Evolutionary conservation across 2,888 invertebrate genomes (phyloP), one percentile per base, ranked within the genome.

Genomic region (Cephus sareptanus): DNA sequence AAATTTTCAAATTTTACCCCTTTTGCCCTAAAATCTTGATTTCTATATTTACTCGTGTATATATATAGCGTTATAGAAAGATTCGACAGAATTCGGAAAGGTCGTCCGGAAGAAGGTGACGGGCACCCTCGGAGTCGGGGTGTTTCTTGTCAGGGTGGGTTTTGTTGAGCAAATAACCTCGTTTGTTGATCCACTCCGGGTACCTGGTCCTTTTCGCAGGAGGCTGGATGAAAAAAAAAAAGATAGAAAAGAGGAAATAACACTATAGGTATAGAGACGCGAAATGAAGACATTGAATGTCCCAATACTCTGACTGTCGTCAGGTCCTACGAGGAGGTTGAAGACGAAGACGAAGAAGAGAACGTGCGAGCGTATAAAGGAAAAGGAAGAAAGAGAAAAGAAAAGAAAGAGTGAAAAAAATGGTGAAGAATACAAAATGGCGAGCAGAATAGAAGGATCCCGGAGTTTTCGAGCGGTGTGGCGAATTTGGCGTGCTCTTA

Each of bases 101-200:
- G 23, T 56, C 40, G 23, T 56, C 23, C 40, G 40, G 40, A 56
- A 40, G 40, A 40, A 56, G 40, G 23, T 56, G 40, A 40, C 40
- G 40, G 40, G 2, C 40, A 23, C 40, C 40, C 23, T 56, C 9
- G 23, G 40, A 56, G 40, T 56, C 40, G 40, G 23, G 6, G 77
- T 37, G 77, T 69, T 73, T 34, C 40, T 56, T 56, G 40, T 56
- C 40, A 56, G 40, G 40, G 40, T 56, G 23, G 40, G 75, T 77
- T 86, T 84, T 87, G 88, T 89, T 88, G 86, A 87, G 83, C 80
- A 89, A 89, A 89, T 87, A 89, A 81, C 78, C 83, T 83, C 80
- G 85, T 87, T 88, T 89, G 89, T 89, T 89, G 87, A 83, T 84
- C 86, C 85, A 88, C 83, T 85, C 76, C 76, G 74, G 78, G 77